phyloP scores from a whole-genome alignment of 2,797 vertebrate genomes.

The Dendrocincla tyrannina region DNA sequence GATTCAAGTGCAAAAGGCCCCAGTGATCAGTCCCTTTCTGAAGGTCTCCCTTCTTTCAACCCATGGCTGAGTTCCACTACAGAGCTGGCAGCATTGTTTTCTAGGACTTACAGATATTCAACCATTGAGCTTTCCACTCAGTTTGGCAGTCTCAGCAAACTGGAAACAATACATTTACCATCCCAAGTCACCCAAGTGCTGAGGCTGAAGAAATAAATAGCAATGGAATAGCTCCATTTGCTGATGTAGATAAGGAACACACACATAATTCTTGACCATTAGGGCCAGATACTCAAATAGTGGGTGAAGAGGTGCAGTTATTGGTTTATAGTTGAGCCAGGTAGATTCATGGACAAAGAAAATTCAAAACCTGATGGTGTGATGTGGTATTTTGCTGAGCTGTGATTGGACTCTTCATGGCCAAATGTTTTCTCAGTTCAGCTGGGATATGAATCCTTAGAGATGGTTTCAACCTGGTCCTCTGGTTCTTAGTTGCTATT shows the following conservation, averaged over 20 bases:
- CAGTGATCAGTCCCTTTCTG: neutral
- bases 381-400: neutral
- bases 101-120: neutral
- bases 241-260: neutral
- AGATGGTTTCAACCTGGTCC: neutral
- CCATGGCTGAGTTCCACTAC: neutral
- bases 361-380: neutral
- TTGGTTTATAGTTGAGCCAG: neutral
- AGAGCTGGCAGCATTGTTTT: neutral
- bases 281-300: neutral
- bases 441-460: neutral
- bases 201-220: neutral
- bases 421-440: neutral
- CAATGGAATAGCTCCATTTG: neutral
- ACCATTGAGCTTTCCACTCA: neutral
- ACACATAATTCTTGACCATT: fast-evolving
- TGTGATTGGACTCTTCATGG: neutral
- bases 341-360: neutral
- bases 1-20: neutral
- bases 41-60: neutral
- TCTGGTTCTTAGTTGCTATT: neutral
- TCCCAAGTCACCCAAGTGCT: neutral
- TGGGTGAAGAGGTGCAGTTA: neutral
- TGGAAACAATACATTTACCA: neutral
- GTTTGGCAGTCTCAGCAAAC: neutral